Evolutionary conservation across 2,888 invertebrate genomes (phyloP).

Genomic region (Acleris laterana): DNA sequence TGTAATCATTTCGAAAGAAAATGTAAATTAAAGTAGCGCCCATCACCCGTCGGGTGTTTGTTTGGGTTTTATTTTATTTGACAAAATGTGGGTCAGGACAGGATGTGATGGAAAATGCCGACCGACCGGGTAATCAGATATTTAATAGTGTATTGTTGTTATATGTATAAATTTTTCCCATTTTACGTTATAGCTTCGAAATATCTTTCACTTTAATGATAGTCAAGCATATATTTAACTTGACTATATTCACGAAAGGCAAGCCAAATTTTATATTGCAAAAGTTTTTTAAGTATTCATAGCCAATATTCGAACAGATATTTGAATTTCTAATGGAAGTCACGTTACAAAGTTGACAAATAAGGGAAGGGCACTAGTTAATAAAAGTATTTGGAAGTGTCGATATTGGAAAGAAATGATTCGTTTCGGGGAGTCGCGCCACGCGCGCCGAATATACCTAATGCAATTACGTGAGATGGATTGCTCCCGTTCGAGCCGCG

Average conservation of each 20-base stretch:
- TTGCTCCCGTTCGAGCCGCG: slow-evolving; percentile 61
- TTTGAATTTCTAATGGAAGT: slow-evolving; percentile 12
- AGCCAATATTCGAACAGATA: slow-evolving; percentile 20
- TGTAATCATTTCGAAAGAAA: slow-evolving; percentile 37
- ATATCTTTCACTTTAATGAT: not conserved
- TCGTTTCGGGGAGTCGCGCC: slow-evolving; percentile 54
- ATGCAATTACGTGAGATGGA: slow-evolving; percentile 73
- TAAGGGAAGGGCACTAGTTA: slow-evolving; percentile 39
- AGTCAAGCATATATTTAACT: not conserved
- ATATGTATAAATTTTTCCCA: no score
- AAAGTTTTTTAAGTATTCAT: slow-evolving; percentile 23
- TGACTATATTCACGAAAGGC: not conserved
- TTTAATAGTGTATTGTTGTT: not conserved
- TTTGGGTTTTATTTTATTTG: slow-evolving; percentile 27
- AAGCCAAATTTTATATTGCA: slow-evolving; percentile 4
- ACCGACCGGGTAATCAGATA: not conserved
- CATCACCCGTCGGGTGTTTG: slow-evolving; percentile 18
- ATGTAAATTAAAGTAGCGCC: slow-evolving; percentile 35
- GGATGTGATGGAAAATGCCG: not conserved
- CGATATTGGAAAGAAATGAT: slow-evolving; percentile 57
- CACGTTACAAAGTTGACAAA: slow-evolving; percentile 26
- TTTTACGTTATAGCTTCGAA: not conserved
- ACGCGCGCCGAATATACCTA: slow-evolving; percentile 63
- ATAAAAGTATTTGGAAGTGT: slow-evolving; percentile 47
- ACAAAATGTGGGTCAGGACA: not conserved